Base-by-base conservation (phyloP, 1,140 invertebrate genomes). In the Danaus plexippus region DNA sequence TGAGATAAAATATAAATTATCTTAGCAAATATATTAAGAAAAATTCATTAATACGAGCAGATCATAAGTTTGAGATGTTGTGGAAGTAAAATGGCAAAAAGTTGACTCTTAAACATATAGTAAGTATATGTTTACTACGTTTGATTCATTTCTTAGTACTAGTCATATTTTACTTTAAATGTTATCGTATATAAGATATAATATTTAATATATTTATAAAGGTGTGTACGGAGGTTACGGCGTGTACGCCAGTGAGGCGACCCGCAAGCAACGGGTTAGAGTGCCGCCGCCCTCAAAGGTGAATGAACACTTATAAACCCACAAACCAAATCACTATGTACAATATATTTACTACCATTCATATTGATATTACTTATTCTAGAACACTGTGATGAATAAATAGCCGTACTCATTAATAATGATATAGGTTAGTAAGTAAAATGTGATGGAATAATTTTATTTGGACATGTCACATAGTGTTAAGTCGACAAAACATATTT, bases 231-330 rank as follows among this genome's bases (percentile, higher is more conserved):
- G 80, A 43, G 83, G 85, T 46, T 85, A 87, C 66, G 73, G 75
- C 1, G 59, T 32, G 22, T 32, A 32, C 22, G 22, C 73, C 0
- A 15, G 63, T 8, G 79, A 82, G 32, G 60, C 78, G 9, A 59
- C 66, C 9, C 89, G 88, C 68, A 94, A 90, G 81, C 94, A 91
- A 57, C 91, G 94, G 71, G 91, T 94, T 67, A 91, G 94, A n/a
- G 91, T 95, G 70, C 90, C 96, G 50, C 95, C 95, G 52, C 95
- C 96, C 11, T 97, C 96, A 12, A 97, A 97, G 89, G 92, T 93
- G 61, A 9, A 9, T 32, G n/a, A n/a, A n/a, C n/a, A n/a, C n/a
- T n/a, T 22, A 22, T 2, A 22, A 22, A 22, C 18, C 2, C 2
- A 22, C 6, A 22, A 22, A 22, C 18, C 18, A 22, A 22, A 6